These are phyloP conservation scores for Heliconius hortense DNA, from an alignment of 2,888 invertebrate species.

Conservation along the genomic window DNA sequence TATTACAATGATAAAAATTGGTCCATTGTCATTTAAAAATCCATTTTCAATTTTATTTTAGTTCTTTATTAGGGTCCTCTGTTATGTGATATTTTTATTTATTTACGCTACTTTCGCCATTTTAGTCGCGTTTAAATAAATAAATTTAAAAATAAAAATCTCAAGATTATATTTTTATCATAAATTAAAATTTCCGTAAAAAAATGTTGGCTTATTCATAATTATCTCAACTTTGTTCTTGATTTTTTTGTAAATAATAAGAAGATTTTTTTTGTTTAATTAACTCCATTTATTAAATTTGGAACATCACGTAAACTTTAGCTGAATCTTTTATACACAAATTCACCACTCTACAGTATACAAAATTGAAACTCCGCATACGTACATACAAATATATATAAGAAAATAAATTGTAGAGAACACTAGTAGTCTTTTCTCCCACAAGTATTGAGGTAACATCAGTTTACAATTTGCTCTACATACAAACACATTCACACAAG, in stretches of 20 bases:
- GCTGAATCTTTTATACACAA: neutral
- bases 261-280: too few relatives aligned
- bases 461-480: slow-evolving; percentile 23
- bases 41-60: slow-evolving; percentile 7
- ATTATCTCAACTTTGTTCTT: too few relatives aligned
- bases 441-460: neutral
- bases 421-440: neutral
- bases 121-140: neutral
- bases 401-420: neutral
- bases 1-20: slow-evolving; percentile 13
- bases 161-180: neutral
- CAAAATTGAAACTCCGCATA: neutral
- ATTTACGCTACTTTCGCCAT: neutral
- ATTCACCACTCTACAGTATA: neutral
- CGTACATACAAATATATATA: neutral
- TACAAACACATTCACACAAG: neutral
- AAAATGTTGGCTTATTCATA: too few relatives aligned
- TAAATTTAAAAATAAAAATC: neutral
- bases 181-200: neutral
- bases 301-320: neutral
- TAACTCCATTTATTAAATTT: neutral
- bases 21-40: slow-evolving; percentile 14
- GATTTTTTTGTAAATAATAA: too few relatives aligned
- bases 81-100: neutral
- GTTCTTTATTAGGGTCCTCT: neutral